phyloP scores from a whole-genome alignment of 92 coral and sea anemone species.

The Zoanthus sociatus region DNA sequence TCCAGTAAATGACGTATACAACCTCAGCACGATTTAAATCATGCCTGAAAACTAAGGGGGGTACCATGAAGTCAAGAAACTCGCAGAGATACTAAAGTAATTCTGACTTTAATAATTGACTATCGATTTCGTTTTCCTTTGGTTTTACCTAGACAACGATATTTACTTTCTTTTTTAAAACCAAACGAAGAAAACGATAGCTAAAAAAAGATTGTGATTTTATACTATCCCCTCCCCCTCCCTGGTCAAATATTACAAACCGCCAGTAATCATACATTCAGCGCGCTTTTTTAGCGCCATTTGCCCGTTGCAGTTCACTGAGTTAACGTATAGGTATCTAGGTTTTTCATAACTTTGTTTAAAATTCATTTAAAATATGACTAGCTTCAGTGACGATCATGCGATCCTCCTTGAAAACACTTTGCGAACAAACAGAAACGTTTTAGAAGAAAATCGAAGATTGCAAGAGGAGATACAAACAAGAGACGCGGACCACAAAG shows the following conservation, averaged over 20 bases:
- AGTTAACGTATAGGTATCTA: neutral
- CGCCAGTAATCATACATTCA: neutral
- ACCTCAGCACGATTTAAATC: neutral
- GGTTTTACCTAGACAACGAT: neutral
- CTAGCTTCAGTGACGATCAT: constrained; percentile 34
- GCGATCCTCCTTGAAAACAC: constrained; percentile 40
- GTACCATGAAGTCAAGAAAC: neutral
- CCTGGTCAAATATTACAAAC: neutral
- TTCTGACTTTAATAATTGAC: neutral
- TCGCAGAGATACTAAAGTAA: neutral
- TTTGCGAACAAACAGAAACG: constrained; percentile 22
- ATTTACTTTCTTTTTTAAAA: neutral
- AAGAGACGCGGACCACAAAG: neutral
- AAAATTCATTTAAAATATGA: constrained; percentile 29
- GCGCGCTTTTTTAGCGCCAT: neutral
- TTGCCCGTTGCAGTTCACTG: neutral
- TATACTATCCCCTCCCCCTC: neutral
- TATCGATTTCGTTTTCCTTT: neutral
- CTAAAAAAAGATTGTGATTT: no score
- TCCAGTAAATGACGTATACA: neutral
- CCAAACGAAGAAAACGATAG: neutral
- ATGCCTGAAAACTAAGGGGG: neutral
- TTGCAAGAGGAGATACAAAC: constrained; percentile 34
- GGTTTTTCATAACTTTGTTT: neutral
- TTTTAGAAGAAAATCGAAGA: constrained; percentile 41